These are phyloP conservation scores for Megastigmus dorsalis DNA, from an alignment of 2,888 invertebrate genomes.

Conservation along the genomic window DNA sequence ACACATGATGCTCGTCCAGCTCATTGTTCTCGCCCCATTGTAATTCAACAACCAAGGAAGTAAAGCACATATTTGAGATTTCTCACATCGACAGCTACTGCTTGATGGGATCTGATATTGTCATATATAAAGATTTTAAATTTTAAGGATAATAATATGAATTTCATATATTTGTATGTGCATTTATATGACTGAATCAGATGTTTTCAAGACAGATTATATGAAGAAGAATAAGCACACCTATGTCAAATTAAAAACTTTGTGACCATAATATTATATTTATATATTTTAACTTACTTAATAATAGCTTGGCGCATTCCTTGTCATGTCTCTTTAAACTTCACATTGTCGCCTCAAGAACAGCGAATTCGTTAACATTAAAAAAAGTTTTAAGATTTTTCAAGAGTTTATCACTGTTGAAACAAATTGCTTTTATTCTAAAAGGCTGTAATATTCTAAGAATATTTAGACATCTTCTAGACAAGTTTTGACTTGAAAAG, in stretches of 20 bases:
- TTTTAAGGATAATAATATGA: background rate
- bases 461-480: background rate
- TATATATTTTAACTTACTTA: conserved; percentile 11
- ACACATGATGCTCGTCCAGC: conserved; percentile 77
- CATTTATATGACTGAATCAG: conserved; percentile 7
- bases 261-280: conserved; percentile 20
- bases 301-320: background rate
- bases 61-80: conserved; percentile 73
- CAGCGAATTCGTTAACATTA: too few relatives aligned
- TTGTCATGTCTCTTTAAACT: conserved; percentile 3
- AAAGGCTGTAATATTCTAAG: conserved; percentile 21
- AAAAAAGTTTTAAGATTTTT: too few relatives aligned
- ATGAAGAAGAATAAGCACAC: background rate
- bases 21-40: conserved; percentile 79
- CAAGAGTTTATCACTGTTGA: too few relatives aligned
- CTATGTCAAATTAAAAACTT: background rate
- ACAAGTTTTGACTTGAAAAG: background rate
- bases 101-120: conserved; percentile 27
- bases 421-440: conserved; percentile 34
- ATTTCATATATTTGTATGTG: conserved; percentile 9
- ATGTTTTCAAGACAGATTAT: conserved; percentile 5
- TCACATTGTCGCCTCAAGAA: background rate
- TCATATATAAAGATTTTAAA: conserved; percentile 5
- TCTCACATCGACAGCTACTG: conserved; percentile 1
- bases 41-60: conserved; percentile 93